Evolutionary conservation across 1,140 invertebrate species (phyloP).

Genomic region (Drosophila micromelanica): DNA sequence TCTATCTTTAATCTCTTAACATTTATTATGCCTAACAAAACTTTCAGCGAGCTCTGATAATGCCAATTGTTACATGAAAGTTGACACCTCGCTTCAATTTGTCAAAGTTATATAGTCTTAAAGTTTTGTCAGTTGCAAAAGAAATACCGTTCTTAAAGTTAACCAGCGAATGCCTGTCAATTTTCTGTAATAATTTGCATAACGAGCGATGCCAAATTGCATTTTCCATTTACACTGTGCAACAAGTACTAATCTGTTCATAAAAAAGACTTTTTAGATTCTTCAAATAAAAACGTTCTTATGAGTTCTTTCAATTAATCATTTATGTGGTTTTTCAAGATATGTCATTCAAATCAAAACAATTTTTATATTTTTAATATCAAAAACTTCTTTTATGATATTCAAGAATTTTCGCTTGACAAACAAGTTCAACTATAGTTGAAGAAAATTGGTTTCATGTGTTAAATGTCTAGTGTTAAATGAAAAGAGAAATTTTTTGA

Average conservation of each 20-base stretch:
- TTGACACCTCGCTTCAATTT: conserved; percentile 63
- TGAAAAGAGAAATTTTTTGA: too few relatives aligned
- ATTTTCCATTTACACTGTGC: conserved; percentile 27
- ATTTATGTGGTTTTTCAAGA: too few relatives aligned
- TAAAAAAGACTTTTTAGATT: too few relatives aligned
- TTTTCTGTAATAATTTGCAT: conserved; percentile 74
- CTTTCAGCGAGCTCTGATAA: conserved; percentile 65
- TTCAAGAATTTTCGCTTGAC: not conserved
- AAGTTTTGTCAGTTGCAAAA: conserved; percentile 2
- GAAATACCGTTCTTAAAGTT: conserved; percentile 2
- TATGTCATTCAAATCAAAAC: too few relatives aligned
- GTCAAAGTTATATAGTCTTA: conserved; percentile 21
- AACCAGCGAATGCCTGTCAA: conserved; percentile 53
- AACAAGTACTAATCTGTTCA: conserved; percentile 1
- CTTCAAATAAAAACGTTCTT: too few relatives aligned
- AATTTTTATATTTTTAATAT: too few relatives aligned
- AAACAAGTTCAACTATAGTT: too few relatives aligned
- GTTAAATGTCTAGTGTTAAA: too few relatives aligned
- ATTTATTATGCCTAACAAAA: not conserved
- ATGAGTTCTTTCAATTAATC: not conserved
- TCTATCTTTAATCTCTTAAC: conserved; percentile 4
- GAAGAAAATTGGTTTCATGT: too few relatives aligned
- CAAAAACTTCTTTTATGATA: too few relatives aligned
- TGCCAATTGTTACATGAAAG: conserved; percentile 83
- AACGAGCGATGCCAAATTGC: conserved; percentile 40